phyloP scores from a whole-genome alignment of 2,797 vertebrate genomes.

The Fistularia commersonii region DNA sequence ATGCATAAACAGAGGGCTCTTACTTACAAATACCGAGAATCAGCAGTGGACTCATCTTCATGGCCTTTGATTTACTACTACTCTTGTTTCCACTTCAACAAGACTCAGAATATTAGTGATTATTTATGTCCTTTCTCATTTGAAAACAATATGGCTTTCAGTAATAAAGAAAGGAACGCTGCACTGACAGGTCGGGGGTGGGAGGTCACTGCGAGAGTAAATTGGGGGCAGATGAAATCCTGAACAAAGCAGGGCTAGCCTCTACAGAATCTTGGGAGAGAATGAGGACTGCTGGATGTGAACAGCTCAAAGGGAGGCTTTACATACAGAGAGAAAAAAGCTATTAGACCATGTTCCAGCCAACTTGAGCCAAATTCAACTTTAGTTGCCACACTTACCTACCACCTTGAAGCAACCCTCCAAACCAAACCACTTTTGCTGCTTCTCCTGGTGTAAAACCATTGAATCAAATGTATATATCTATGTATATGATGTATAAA shows the following conservation, averaged over 20 bases:
- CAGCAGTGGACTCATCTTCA: conserved; percentile 42
- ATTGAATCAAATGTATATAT: too few relatives aligned
- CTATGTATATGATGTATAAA: too few relatives aligned
- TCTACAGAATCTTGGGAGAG: conserved; percentile 39
- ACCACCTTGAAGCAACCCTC: too few relatives aligned
- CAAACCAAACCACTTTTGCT: too few relatives aligned
- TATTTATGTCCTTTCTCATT: conserved; percentile 77
- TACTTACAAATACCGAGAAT: conserved; percentile 25
- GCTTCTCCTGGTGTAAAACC: too few relatives aligned
- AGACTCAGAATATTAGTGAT: conserved; percentile 67
- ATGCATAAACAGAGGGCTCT: conserved; percentile 28
- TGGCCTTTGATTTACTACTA: conserved; percentile 68
- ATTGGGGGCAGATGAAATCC: conserved; percentile 94
- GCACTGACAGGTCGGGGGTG: conserved; percentile 84
- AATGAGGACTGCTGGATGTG: too few relatives aligned
- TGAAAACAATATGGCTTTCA: conserved; percentile 75
- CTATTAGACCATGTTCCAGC: conserved; percentile 7
- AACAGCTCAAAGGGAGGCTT: conserved; percentile 16
- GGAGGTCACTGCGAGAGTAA: conserved; percentile 87
- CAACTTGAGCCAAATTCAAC: too few relatives aligned
- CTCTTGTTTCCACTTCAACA: conserved; percentile 62
- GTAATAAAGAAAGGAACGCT: conserved; percentile 75
- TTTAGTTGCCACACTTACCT: too few relatives aligned
- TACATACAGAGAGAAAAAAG: conserved; percentile 27
- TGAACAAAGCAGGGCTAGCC: conserved; percentile 61